These are phyloP conservation scores for Sinosuthora webbiana DNA, from an alignment of 2,113 vertebrate genomes.

Conservation along the genomic window DNA sequence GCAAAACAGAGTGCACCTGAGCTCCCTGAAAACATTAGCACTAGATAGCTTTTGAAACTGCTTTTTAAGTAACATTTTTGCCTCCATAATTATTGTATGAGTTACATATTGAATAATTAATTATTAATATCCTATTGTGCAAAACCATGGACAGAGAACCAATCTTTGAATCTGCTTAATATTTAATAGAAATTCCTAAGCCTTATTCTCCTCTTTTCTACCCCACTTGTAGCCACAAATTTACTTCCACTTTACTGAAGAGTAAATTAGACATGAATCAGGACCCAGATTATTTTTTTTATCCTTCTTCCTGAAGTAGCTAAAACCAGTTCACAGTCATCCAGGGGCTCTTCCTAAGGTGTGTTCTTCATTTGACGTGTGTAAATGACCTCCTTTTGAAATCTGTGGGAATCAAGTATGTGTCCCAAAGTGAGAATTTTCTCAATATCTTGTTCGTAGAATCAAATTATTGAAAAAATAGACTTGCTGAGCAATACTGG, in stretches of 20 bases:
- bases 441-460: background rate
- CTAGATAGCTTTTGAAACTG: background rate
- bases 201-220: background rate
- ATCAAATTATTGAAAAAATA: background rate
- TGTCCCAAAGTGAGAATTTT: background rate
- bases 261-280: background rate
- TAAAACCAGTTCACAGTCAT: background rate
- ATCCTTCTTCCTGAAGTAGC: background rate
- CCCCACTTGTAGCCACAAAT: background rate
- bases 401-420: background rate
- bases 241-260: background rate
- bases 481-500: background rate
- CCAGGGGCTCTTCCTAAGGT: background rate
- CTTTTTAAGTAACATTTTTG: background rate
- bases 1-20: background rate
- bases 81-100: slow-evolving; percentile 9
- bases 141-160: background rate
- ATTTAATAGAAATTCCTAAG: background rate
- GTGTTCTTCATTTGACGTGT: background rate
- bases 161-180: background rate
- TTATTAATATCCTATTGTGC: slow-evolving; percentile 1
- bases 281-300: background rate
- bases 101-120: background rate
- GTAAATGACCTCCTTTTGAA: background rate
- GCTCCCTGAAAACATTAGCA: background rate